Conservation (phyloP, 2,888 invertebrate genomes). For the Candidula unifasciata region DNA sequence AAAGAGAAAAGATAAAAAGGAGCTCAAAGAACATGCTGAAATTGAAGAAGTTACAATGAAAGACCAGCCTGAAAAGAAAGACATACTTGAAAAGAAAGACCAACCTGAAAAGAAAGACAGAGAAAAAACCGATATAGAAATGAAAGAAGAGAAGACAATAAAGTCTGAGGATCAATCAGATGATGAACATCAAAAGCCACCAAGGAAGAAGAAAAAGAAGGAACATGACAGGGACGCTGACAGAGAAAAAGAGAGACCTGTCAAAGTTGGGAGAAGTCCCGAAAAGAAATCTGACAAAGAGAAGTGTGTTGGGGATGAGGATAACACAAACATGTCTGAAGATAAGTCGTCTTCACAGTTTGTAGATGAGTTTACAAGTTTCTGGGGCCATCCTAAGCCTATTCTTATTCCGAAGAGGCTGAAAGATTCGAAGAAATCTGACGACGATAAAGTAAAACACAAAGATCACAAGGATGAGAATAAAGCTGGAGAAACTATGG, state of each 20-base stretch:
- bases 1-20: slow-evolving; percentile 36
- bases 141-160: slow-evolving; percentile 10
- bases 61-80: neutral
- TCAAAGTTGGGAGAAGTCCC: slow-evolving; percentile 9
- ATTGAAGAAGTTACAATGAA: neutral
- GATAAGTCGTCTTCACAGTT: slow-evolving; percentile 46
- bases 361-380: slow-evolving; percentile 54
- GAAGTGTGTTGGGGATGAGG: slow-evolving; percentile 42
- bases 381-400: slow-evolving; percentile 56
- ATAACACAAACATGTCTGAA: slow-evolving; percentile 38
- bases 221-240: slow-evolving; percentile 38
- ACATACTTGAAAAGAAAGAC: neutral
- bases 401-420: slow-evolving; percentile 52
- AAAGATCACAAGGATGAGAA: slow-evolving; percentile 49
- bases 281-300: slow-evolving; percentile 33
- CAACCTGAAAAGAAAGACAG: slow-evolving; percentile 32
- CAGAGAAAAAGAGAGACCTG: slow-evolving; percentile 23
- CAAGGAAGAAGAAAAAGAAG: slow-evolving; percentile 53
- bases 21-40: slow-evolving; percentile 10
- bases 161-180: slow-evolving; percentile 35
- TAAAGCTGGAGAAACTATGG: slow-evolving; percentile 41
- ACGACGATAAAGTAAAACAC: slow-evolving; percentile 52
- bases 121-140: slow-evolving; percentile 16
- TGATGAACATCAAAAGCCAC: slow-evolving; percentile 14
- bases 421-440: slow-evolving; percentile 50